A percentile compares a stretch with the other conserved stretches of the same genome.
Conservation (phyloP, 2,888 invertebrate genomes). For the Brenthis hecate region DNA sequence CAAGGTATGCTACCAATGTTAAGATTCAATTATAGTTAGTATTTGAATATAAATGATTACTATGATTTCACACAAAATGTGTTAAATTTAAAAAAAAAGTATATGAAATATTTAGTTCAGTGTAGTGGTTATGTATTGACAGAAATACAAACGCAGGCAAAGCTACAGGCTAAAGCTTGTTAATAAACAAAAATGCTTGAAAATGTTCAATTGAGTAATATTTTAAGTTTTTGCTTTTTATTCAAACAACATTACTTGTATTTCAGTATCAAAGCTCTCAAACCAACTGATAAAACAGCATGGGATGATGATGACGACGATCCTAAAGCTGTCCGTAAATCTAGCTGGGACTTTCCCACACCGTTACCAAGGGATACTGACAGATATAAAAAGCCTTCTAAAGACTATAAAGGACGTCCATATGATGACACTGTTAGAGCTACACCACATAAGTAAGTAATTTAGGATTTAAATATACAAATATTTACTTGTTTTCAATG, state of each 20-base stretch:
- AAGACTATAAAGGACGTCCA: conserved; percentile 68
- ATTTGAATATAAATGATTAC: too few relatives aligned
- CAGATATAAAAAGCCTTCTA: conserved; percentile 65
- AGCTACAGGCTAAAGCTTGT: too few relatives aligned
- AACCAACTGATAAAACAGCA: conserved; percentile 85
- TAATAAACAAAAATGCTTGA: too few relatives aligned
- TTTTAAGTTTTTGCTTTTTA: background rate
- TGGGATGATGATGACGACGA: conserved; percentile 92
- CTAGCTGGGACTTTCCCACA: conserved; percentile 97
- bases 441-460: conserved; percentile 90
- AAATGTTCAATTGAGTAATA: background rate
- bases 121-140: too few relatives aligned
- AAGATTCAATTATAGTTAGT: too few relatives aligned
- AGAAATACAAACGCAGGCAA: too few relatives aligned
- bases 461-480: background rate
- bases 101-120: background rate
- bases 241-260: background rate
- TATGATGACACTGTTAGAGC: conserved; percentile 89
- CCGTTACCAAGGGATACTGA: conserved; percentile 83
- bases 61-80: background rate
- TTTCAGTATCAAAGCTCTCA: conserved; percentile 71
- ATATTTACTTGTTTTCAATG: background rate
- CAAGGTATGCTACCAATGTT: conserved; percentile 71
- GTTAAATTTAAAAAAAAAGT: background rate
- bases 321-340: conserved; percentile 84